Evolutionary conservation across 2,888 invertebrate species (phyloP), one percentile per base, ranked within the genome.

Genomic region (Mythimna albipuncta): DNA sequence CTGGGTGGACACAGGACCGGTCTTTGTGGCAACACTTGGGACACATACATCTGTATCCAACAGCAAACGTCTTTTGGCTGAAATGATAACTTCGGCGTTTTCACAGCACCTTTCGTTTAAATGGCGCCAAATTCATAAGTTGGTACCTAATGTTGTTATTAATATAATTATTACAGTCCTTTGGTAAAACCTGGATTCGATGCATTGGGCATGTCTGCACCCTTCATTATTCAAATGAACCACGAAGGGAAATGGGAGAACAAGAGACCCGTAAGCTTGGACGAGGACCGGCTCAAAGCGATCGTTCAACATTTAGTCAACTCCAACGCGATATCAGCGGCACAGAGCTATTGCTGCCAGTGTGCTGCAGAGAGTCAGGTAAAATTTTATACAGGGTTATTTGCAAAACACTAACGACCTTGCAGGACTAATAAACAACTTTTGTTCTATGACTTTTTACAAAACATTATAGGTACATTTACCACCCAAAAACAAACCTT

Each of bases 181-280:
- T 55, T 92, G 41, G 88, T 88, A 4, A 88, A 81, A 72, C 93
- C 94, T 21, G 94, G 93, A 2, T 93, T 92, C 72, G 92, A 93
- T 58, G 88, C 92, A 2, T 72, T 94, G 21, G 87, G 83, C 13
- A 90, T 92, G 86, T 86, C 94, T 88, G 68, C 84, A 6, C 87
- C 86, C 38, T 85, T 92, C 10, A 78, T 95, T 26, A 90, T 95
- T 1, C 93, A 95, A 83, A 90, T 95, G 89, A 96, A 95, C 73
- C 92, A 94, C 6, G 87, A 92, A 1, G 95, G 95, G 6, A 91
- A 92, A 87, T 96, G 95, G 95, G 92, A 94, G 72, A 93, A 86
- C 66, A 81, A 72, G 4, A 90, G 91, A 52, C 95, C 95, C 1
- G 87, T 84, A 2, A 82, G 85, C n/a, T 69, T 94, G 38, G 94